Evolutionary conservation across 2,113 vertebrate species (phyloP).

Genomic region (Merops nubicus): DNA sequence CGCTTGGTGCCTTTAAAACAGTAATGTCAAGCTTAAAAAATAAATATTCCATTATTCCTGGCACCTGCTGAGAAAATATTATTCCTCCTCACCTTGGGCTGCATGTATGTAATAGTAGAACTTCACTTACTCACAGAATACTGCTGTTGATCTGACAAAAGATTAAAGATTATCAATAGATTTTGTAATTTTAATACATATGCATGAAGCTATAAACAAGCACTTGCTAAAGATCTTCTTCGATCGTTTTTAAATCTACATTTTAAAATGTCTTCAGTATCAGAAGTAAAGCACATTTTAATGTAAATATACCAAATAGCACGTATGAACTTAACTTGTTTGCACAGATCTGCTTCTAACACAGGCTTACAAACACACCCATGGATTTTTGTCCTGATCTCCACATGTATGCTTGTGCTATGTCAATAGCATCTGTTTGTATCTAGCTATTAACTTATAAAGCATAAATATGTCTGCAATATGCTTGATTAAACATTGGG

Average conservation of each 20-base stretch:
- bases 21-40: background rate
- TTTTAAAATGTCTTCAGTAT: background rate
- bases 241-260: background rate
- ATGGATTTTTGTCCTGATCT: background rate
- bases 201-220: background rate
- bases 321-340: background rate
- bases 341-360: background rate
- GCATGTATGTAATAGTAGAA: background rate
- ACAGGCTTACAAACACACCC: background rate
- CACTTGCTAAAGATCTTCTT: background rate
- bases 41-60: background rate
- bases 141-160: background rate
- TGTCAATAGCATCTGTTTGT: background rate
- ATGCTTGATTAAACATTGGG: background rate
- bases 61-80: background rate
- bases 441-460: background rate
- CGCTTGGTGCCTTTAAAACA: background rate
- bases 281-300: background rate
- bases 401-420: background rate
- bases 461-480: background rate
- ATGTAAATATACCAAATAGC: background rate
- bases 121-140: background rate
- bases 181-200: background rate
- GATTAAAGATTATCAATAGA: background rate
- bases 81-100: background rate